phyloP scores from a whole-genome alignment of 2,113 vertebrate genomes.

The Archocentrus centrarchus region DNA sequence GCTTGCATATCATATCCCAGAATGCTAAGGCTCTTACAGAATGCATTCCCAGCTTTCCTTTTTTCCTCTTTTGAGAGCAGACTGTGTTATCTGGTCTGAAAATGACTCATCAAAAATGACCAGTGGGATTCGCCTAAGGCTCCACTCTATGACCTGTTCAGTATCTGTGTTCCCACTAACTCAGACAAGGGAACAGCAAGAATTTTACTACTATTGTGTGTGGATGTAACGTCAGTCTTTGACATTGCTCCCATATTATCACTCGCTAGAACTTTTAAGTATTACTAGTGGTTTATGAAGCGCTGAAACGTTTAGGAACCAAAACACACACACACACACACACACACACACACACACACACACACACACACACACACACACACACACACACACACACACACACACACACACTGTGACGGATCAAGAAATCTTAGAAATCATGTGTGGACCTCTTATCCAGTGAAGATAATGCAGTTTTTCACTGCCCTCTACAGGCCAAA shows the following conservation, averaged over 20 bases:
- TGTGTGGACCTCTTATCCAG: fast-evolving
- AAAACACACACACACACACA: background rate
- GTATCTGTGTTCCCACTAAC: background rate
- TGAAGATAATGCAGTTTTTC: background rate
- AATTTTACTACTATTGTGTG: background rate
- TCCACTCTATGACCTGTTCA: background rate
- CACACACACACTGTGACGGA: background rate
- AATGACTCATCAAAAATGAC: no score
- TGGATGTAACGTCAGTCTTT: background rate
- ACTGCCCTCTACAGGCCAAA: background rate
- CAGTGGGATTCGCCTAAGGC: no score
- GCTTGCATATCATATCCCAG: background rate
- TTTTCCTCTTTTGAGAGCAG: background rate
- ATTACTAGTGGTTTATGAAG: background rate
- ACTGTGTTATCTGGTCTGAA: background rate
- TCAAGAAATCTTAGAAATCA: background rate
- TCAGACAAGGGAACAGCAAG: background rate
- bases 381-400: no score
- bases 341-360: no score
- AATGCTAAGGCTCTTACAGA: background rate
- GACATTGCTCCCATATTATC: background rate
- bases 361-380: no score
- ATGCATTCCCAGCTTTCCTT: background rate
- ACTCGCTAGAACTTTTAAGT: background rate
- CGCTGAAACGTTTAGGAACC: background rate